These are phyloP conservation scores for Nesometra sesokonis DNA, from an alignment of 35 echinoderm and acorn worm species.

Conservation along the genomic window DNA sequence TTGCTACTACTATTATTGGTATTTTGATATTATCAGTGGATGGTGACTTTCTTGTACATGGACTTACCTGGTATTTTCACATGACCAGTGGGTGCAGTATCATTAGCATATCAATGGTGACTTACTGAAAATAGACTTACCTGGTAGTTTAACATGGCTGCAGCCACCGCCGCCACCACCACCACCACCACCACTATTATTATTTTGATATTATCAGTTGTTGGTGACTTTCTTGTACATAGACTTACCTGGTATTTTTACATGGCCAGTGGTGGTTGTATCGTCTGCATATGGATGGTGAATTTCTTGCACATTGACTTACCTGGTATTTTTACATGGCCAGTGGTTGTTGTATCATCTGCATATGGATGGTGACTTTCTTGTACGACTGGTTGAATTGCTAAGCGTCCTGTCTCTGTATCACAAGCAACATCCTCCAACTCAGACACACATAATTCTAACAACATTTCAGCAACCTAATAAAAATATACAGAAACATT, in stretches of 20 bases:
- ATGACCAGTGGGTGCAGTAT: neutral
- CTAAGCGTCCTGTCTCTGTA: constrained; percentile 72
- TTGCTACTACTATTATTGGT: too few relatives aligned
- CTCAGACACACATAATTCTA: constrained; percentile 92
- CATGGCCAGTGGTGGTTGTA: neutral
- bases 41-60: too few relatives aligned
- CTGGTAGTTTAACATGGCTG: neutral
- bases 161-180: too few relatives aligned
- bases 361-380: constrained; percentile 93
- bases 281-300: too few relatives aligned
- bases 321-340: constrained; percentile 75
- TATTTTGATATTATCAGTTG: neutral
- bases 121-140: too few relatives aligned
- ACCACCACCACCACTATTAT: too few relatives aligned
- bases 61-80: too few relatives aligned
- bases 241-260: too few relatives aligned
- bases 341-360: constrained; percentile 69
- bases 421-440: constrained; percentile 93
- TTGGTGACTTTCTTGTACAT: too few relatives aligned
- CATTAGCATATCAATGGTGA: too few relatives aligned
- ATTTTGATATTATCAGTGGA: neutral
- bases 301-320: constrained; percentile 9
- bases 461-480: constrained; percentile 85
- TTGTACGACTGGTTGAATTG: constrained; percentile 84
- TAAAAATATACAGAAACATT: too few relatives aligned